Conservation (phyloP, 1,140 invertebrate species). For the Carcinoscorpius rotundicauda region DNA sequence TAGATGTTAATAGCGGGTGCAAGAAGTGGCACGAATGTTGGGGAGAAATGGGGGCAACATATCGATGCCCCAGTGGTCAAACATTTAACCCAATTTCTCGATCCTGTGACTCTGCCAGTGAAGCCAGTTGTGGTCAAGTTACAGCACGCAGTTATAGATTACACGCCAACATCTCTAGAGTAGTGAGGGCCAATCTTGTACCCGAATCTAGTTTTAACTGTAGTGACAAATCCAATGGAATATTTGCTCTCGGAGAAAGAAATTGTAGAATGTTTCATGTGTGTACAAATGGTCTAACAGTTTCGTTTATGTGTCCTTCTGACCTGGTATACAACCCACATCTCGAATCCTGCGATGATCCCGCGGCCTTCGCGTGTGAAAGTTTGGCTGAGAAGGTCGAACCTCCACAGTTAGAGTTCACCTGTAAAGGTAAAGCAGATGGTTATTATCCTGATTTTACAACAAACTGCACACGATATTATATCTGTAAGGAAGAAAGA, state of each 20-base stretch:
- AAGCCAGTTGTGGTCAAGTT: too few relatives aligned
- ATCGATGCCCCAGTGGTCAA: slow-evolving; percentile 8
- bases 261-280: slow-evolving; percentile 15
- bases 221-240: neutral
- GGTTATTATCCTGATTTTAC: slow-evolving; percentile 15
- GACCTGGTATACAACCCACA: neutral
- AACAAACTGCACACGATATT: slow-evolving; percentile 12
- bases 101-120: too few relatives aligned
- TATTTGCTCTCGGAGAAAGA: neutral
- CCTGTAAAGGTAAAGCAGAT: slow-evolving; percentile 7
- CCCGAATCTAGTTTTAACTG: slow-evolving; percentile 2
- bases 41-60: slow-evolving; percentile 11
- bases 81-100: too few relatives aligned
- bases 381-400: neutral
- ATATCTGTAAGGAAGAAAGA: slow-evolving; percentile 14
- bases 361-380: neutral
- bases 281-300: slow-evolving; percentile 5
- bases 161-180: too few relatives aligned
- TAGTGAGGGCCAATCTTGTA: too few relatives aligned
- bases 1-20: neutral
- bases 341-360: neutral
- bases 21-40: slow-evolving; percentile 15
- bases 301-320: slow-evolving; percentile 10
- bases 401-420: slow-evolving; percentile 1
- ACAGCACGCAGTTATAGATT: too few relatives aligned